These are phyloP conservation scores for Cotesia vestalis DNA, from an alignment of 1,140 invertebrate species.

Conservation along the genomic window DNA sequence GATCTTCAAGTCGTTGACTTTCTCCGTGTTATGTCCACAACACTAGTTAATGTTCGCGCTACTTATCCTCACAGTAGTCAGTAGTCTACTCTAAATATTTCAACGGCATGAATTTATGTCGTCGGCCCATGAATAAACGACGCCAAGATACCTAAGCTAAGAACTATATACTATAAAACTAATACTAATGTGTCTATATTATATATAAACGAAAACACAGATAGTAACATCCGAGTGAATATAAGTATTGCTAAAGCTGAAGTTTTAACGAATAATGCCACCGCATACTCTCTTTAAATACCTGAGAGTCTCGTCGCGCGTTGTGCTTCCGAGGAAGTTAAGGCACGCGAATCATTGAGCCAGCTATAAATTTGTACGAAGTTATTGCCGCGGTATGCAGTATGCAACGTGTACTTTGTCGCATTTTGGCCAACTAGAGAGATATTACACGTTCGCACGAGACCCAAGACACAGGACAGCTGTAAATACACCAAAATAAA, in stretches of 20 bases:
- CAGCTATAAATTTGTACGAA: background rate
- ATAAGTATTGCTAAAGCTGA: too few species aligned
- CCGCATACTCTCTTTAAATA: background rate
- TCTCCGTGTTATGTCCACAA: background rate
- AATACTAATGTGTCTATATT: too few species aligned
- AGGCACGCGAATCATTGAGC: slow-evolving; percentile 12
- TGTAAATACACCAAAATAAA: background rate
- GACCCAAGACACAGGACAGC: background rate
- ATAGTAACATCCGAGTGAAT: background rate
- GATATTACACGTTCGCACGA: background rate
- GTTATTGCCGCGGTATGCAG: background rate
- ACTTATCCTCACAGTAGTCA: slow-evolving; percentile 30
- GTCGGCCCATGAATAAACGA: slow-evolving; percentile 3
- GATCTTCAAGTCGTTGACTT: background rate
- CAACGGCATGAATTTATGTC: slow-evolving; percentile 32
- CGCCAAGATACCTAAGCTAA: background rate
- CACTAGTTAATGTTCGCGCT: background rate
- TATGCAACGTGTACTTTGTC: background rate
- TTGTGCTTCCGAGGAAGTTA: slow-evolving; percentile 12
- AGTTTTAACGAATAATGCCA: too few species aligned
- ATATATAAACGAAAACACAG: background rate
- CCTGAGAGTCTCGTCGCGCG: slow-evolving; percentile 7
- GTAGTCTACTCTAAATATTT: slow-evolving; percentile 39
- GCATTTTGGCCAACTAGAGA: background rate
- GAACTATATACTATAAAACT: background rate